Conservation (phyloP, 2,797 vertebrate species). For the Dendrocincla tyrannina region DNA sequence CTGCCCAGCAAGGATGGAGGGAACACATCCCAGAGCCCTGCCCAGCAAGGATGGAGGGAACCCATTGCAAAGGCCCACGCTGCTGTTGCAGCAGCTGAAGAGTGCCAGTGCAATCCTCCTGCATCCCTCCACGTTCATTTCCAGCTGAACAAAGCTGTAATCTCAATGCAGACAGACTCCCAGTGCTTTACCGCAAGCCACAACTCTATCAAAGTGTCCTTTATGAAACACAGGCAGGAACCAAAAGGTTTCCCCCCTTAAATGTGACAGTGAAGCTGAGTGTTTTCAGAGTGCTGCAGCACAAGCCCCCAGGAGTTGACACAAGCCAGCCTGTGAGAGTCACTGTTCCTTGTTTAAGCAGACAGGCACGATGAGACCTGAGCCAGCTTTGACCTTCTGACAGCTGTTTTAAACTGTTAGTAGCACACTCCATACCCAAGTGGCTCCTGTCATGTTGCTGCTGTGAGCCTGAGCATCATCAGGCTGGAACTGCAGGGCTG, state of each 20-base stretch:
- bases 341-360: neutral
- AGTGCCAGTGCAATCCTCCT: fast-evolving
- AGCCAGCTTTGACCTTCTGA: fast-evolving
- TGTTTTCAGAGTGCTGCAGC: neutral
- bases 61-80: neutral
- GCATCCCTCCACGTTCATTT: neutral
- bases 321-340: neutral
- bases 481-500: neutral
- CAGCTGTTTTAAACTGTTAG: neutral
- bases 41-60: neutral
- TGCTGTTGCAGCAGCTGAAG: neutral
- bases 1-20: no score
- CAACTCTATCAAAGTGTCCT: neutral
- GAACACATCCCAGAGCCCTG: no score
- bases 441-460: neutral
- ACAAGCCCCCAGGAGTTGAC: neutral
- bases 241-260: neutral
- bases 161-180: neutral
- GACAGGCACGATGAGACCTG: neutral
- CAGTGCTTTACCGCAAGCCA: neutral
- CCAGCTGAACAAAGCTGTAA: neutral
- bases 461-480: neutral
- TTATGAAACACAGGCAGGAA: neutral
- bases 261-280: neutral
- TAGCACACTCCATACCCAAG: neutral